Evolutionary conservation across 2,888 invertebrate species (phyloP).

Genomic region (Patella ulyssiponensis): DNA sequence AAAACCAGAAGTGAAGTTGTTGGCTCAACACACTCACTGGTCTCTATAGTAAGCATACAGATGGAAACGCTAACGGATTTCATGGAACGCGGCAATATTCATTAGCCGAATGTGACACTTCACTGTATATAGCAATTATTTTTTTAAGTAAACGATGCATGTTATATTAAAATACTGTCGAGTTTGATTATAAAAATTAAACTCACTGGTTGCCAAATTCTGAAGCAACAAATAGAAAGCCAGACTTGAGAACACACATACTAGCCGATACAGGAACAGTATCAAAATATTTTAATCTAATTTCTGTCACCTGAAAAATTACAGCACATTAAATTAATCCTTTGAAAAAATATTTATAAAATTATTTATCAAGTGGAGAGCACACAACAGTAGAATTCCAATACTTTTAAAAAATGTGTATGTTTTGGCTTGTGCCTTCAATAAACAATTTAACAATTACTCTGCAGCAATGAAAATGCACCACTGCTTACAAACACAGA

Average conservation of each 20-base stretch:
- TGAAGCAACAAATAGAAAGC: conserved; percentile 97
- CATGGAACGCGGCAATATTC: too few relatives aligned
- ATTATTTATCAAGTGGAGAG: not conserved
- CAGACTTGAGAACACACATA: conserved; percentile 98
- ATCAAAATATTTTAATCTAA: conserved; percentile 98
- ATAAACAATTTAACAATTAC: too few relatives aligned
- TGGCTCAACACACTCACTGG: too few relatives aligned
- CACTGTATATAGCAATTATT: not conserved
- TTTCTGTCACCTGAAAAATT: conserved; percentile 83
- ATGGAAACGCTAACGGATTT: too few relatives aligned
- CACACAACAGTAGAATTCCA: not conserved
- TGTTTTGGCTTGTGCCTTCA: too few relatives aligned
- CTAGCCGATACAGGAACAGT: conserved; percentile 97
- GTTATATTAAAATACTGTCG: too few relatives aligned
- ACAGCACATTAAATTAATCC: not conserved
- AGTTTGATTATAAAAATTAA: too few relatives aligned
- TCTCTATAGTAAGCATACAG: too few relatives aligned
- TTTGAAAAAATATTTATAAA: not conserved
- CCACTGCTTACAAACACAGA: too few relatives aligned
- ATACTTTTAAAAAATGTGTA: not conserved
- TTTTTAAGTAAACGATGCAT: not conserved
- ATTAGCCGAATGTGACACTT: too few relatives aligned
- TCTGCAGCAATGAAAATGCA: too few relatives aligned
- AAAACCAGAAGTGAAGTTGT: too few relatives aligned
- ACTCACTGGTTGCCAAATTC: conserved; percentile 99